Percentiles rank a stretch among this genome's conserved stretches.
phyloP scores from a whole-genome alignment of 2,113 vertebrate species.

The Diphyllodes magnificus region DNA sequence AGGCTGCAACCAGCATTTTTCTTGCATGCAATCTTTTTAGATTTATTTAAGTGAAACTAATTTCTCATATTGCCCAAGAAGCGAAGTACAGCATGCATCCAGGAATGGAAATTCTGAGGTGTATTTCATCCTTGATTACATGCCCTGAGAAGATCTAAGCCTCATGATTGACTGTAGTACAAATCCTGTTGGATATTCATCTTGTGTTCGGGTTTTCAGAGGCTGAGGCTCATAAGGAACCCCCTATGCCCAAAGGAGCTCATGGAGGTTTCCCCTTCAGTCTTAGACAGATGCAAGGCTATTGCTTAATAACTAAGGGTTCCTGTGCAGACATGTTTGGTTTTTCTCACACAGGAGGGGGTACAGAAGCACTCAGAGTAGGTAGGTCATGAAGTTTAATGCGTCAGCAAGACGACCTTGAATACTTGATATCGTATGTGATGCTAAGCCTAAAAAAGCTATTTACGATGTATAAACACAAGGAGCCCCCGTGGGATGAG shows the following conservation, averaged over 20 bases:
- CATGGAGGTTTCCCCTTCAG: neutral
- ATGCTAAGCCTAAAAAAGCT: neutral
- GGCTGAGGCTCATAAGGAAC: neutral
- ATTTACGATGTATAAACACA: neutral
- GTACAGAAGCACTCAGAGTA: neutral
- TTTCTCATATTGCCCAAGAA: neutral
- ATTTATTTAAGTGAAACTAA: neutral
- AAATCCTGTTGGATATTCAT: neutral
- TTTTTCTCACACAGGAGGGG: neutral
- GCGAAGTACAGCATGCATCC: neutral
- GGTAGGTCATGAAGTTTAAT: neutral
- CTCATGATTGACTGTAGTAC: neutral
- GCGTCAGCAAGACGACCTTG: neutral
- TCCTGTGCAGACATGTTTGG: neutral
- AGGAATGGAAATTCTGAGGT: neutral
- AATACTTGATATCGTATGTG: neutral
- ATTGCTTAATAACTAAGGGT: neutral
- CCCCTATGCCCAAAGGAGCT: neutral
- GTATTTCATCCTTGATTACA: neutral
- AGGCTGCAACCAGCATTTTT: neutral
- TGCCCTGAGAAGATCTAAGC: neutral
- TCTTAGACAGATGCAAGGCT: neutral
- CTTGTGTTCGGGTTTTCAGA: neutral
- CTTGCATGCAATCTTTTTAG: neutral
- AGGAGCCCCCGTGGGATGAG: rapidly evolving